These are phyloP conservation scores for Hycleus cichorii DNA, from an alignment of 1,140 invertebrate genomes.

Conservation along the genomic window DNA sequence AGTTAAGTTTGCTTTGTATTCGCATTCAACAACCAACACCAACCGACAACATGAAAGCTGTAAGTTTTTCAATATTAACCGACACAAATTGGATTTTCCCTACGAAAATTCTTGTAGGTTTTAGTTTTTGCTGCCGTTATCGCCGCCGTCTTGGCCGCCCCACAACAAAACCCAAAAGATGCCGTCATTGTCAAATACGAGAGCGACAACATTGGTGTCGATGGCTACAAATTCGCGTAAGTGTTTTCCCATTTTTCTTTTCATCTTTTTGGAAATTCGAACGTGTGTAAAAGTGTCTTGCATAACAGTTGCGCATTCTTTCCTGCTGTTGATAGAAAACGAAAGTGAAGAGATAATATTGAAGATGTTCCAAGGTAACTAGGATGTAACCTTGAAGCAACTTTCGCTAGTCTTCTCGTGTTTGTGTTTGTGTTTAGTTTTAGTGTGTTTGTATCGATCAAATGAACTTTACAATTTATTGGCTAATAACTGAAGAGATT, in stretches of 20 bases:
- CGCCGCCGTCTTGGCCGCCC: slow-evolving; percentile 43
- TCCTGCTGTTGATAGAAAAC: slow-evolving; percentile 4
- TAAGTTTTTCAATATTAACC: not conserved
- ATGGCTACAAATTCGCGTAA: slow-evolving; percentile 29
- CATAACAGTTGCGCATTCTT: too few relatives aligned
- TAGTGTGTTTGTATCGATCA: not conserved
- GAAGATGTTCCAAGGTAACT: slow-evolving; percentile 21
- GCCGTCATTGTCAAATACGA: slow-evolving; percentile 48
- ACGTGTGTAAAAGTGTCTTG: too few relatives aligned
- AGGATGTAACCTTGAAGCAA: slow-evolving; percentile 23
- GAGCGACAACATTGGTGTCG: slow-evolving; percentile 46
- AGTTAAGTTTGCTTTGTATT: not conserved
- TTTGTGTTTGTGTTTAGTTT: not conserved
- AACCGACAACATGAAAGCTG: not conserved
- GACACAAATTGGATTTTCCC: not conserved
- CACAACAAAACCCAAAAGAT: slow-evolving; percentile 41
- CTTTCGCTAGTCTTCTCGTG: slow-evolving; percentile 11
- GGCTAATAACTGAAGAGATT: too few relatives aligned
- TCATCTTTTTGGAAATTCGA: too few relatives aligned
- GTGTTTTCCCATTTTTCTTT: not conserved
- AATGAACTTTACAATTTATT: too few relatives aligned
- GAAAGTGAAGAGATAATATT: slow-evolving; percentile 16
- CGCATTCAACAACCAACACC: not conserved
- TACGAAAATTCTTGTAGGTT: not conserved
- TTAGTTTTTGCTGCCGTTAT: slow-evolving; percentile 43